Conservation (phyloP, 2,797 vertebrate species). For the Lepilemur ruficaudatus region DNA sequence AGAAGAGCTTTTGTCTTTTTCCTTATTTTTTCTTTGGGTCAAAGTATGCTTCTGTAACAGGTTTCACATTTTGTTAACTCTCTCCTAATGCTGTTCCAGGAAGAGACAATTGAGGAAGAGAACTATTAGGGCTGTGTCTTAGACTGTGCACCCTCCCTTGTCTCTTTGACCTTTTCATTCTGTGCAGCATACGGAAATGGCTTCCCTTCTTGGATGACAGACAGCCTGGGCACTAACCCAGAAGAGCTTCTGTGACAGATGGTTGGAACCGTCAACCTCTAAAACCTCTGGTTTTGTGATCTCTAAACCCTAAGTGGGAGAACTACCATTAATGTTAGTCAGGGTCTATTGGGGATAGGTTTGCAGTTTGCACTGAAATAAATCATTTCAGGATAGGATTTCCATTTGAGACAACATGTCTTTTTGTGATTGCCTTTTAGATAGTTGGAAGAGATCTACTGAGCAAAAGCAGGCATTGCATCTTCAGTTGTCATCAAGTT, state of each 20-base stretch:
- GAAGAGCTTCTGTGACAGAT: background rate
- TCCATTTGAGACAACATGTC: background rate
- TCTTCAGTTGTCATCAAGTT: background rate
- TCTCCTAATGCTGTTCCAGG: background rate
- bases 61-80: background rate
- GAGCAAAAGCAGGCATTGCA: background rate
- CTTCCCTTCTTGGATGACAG: background rate
- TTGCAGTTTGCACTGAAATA: background rate
- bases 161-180: background rate
- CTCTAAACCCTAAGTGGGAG: background rate
- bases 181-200: background rate
- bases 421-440: conserved; percentile 66
- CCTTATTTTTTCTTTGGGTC: background rate
- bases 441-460: background rate
- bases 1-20: background rate
- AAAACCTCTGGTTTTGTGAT: background rate
- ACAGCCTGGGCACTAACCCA: background rate
- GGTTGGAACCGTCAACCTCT: background rate
- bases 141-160: background rate
- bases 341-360: background rate
- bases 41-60: background rate
- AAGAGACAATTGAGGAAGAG: background rate
- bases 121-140: background rate
- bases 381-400: background rate
- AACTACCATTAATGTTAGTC: background rate